phyloP scores from a whole-genome alignment of 2,113 vertebrate species.

The Nesogale talazaci region DNA sequence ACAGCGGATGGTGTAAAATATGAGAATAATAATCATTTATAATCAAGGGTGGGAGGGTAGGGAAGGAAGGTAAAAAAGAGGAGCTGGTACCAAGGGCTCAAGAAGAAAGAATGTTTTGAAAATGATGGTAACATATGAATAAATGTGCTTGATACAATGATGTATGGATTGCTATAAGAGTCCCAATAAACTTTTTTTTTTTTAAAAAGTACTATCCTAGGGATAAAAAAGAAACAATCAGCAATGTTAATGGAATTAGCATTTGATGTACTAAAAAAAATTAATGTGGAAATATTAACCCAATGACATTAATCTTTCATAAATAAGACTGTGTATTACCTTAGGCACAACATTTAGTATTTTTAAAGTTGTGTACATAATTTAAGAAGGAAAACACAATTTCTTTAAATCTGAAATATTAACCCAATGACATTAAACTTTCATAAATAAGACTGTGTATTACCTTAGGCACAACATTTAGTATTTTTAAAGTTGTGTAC shows the following conservation, averaged over 20 bases:
- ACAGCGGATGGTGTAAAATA: too few relatives aligned
- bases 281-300: not conserved
- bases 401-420: not conserved
- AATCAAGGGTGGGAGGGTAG: too few relatives aligned
- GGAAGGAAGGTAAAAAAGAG: too few relatives aligned
- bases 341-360: slow-evolving; percentile 18
- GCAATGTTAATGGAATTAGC: not conserved
- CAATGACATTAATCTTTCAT: slow-evolving; percentile 4
- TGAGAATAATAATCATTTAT: too few relatives aligned
- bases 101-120: too few relatives aligned
- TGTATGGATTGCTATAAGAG: too few relatives aligned
- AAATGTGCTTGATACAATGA: too few relatives aligned
- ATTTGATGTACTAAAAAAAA: slow-evolving; percentile 24
- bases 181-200: too few relatives aligned
- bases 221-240: too few relatives aligned
- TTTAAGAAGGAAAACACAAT: not conserved
- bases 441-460: not conserved
- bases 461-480: slow-evolving; percentile 36
- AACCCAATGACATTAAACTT: slow-evolving; percentile 2
- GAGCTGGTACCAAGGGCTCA: too few relatives aligned
- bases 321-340: not conserved
- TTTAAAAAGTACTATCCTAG: not conserved
- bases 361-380: slow-evolving; percentile 41
- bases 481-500: slow-evolving; percentile 4
- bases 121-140: too few relatives aligned